Conservation (phyloP, 2,888 invertebrate species). For the Nipponacmea schrenckii region DNA sequence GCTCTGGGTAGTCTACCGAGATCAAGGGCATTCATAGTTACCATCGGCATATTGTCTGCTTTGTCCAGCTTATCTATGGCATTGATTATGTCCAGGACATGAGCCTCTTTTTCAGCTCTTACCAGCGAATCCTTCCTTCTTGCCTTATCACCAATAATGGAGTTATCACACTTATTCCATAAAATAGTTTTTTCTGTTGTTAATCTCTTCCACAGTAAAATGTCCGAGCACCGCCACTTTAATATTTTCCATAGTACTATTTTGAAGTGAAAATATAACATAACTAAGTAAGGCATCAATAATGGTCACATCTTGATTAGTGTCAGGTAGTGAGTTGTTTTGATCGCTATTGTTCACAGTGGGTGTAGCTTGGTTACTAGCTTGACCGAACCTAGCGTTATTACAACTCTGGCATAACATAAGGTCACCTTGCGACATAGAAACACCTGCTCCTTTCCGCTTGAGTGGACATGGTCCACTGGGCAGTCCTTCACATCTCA, state of each 20-base stretch:
- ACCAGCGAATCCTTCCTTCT: not conserved
- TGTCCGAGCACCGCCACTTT: not conserved
- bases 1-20: not conserved
- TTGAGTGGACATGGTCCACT: not conserved
- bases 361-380: not conserved
- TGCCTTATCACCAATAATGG: not conserved
- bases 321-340: not conserved
- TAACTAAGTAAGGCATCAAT: not conserved
- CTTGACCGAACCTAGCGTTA: not conserved
- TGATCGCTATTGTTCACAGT: not conserved
- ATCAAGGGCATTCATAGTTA: not conserved
- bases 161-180: not conserved
- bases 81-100: not conserved
- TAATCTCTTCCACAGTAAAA: not conserved
- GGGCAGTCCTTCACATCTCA: not conserved
- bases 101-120: not conserved
- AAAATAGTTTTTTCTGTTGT: not conserved
- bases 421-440: not conserved
- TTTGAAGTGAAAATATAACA: not conserved
- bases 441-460: not conserved
- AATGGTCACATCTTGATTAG: not conserved
- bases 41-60: not conserved
- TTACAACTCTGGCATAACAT: not conserved
- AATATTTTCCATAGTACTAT: not conserved
- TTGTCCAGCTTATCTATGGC: not conserved